These are phyloP conservation scores for Acanthaster planci DNA, from an alignment of 35 echinoderm and acorn worm genomes.

Conservation along the genomic window DNA sequence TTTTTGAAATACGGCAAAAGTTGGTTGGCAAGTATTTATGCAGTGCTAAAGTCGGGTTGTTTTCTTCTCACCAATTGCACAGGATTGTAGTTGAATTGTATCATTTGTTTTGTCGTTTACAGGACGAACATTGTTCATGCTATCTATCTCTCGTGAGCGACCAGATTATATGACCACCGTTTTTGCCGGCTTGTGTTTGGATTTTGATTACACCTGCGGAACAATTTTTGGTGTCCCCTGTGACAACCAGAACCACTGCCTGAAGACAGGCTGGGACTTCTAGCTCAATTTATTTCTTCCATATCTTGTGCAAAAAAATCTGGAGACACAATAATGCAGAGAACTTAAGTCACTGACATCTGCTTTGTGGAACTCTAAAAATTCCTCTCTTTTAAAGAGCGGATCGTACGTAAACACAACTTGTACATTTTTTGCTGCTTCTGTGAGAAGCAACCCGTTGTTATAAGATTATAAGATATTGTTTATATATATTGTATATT, in stretches of 20 bases:
- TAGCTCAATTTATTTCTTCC: background rate
- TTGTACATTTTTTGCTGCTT: slow-evolving; percentile 1
- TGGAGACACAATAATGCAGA: background rate
- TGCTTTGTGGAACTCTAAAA: background rate
- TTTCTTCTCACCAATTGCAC: no score
- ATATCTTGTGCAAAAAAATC: background rate
- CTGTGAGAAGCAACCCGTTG: slow-evolving; percentile 45
- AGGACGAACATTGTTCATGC: no score
- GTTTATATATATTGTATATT: slow-evolving; percentile 93
- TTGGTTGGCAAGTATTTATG: no score
- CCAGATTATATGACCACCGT: background rate
- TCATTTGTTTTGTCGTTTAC: no score
- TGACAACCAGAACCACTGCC: slow-evolving; percentile 3
- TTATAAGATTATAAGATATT: slow-evolving; percentile 65
- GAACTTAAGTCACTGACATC: background rate
- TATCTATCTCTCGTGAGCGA: slow-evolving; percentile 19
- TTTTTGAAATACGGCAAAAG: no score
- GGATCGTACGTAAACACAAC: slow-evolving; percentile 3
- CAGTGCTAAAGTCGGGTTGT: no score
- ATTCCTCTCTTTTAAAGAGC: slow-evolving; percentile 13
- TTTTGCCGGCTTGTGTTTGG: slow-evolving; percentile 1
- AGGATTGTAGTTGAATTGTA: no score
- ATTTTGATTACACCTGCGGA: background rate
- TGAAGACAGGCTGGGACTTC: background rate
- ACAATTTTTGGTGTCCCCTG: background rate